Conservation (phyloP, 2,888 invertebrate species). For the Dorcus parallelipipedus region DNA sequence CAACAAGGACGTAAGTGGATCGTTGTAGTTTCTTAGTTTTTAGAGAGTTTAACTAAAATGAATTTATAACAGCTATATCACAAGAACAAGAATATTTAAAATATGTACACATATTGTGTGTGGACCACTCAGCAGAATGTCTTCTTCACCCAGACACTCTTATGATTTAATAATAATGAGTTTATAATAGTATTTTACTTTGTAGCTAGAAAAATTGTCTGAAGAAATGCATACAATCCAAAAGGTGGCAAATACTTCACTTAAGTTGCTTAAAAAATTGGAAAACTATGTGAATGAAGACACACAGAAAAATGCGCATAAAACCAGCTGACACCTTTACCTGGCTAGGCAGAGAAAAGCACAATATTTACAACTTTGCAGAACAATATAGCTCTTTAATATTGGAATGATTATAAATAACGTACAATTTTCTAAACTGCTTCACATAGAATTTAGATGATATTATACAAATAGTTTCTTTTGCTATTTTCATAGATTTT, state of each 20-base stretch:
- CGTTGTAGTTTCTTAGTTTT: background rate
- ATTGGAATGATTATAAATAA: no score
- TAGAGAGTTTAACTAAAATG: background rate
- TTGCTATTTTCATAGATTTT: no score
- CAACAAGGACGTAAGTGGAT: slow-evolving; percentile 47
- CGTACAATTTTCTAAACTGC: no score
- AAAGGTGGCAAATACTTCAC: slow-evolving; percentile 36
- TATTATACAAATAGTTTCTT: no score
- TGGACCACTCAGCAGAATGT: no score
- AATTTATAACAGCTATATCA: no score
- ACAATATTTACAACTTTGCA: background rate
- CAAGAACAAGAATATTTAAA: no score
- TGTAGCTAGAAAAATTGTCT: slow-evolving; percentile 48
- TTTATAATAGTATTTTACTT: slow-evolving; percentile 4
- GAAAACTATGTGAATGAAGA: slow-evolving; percentile 17
- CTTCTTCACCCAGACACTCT: background rate
- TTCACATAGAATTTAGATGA: no score
- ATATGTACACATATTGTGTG: no score
- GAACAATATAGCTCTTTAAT: no score
- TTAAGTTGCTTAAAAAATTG: slow-evolving; percentile 15
- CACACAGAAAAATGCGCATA: slow-evolving; percentile 17
- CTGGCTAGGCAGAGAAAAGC: background rate
- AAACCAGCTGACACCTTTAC: slow-evolving; percentile 20
- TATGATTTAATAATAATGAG: background rate
- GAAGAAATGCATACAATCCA: slow-evolving; percentile 45